phyloP scores from a whole-genome alignment of 2,113 vertebrate genomes.

The Rutilus rutilus region DNA sequence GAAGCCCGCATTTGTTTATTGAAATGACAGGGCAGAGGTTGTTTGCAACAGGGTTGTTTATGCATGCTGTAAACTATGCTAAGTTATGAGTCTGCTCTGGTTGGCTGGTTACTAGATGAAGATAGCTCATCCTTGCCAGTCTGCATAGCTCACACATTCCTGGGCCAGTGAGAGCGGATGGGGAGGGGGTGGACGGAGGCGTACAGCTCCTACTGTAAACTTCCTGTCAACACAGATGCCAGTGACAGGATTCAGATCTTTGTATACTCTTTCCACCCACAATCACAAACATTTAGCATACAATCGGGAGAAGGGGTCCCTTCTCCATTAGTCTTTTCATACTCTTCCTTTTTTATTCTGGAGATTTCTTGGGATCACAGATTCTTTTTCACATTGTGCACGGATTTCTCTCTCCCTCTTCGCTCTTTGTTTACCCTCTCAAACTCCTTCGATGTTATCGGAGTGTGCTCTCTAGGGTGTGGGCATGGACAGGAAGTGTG shows the following conservation, averaged over 20 bases:
- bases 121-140: conserved; percentile 59
- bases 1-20: conserved; percentile 50
- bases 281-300: conserved; percentile 35
- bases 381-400: not conserved
- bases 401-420: not conserved
- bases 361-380: not conserved
- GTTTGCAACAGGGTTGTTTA: conserved; percentile 74
- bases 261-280: conserved; percentile 66
- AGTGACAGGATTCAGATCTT: conserved; percentile 73
- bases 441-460: conserved; percentile 43
- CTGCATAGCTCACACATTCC: conserved; percentile 45
- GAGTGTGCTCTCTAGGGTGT: conserved; percentile 50
- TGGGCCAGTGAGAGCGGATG: conserved; percentile 46
- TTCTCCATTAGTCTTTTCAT: not conserved
- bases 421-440: not conserved
- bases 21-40: conserved; percentile 62
- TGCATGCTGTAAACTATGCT: conserved; percentile 73
- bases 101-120: conserved; percentile 69
- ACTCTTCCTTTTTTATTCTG: not conserved
- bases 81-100: conserved; percentile 67
- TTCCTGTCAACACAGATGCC: conserved; percentile 75
- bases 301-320: not conserved
- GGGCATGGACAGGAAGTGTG: conserved; percentile 59
- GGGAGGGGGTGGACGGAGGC: conserved; percentile 23
- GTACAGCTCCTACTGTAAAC: conserved; percentile 74